Conservation (phyloP, 2,797 vertebrate species). For the Mormyrus proboscirostris region DNA sequence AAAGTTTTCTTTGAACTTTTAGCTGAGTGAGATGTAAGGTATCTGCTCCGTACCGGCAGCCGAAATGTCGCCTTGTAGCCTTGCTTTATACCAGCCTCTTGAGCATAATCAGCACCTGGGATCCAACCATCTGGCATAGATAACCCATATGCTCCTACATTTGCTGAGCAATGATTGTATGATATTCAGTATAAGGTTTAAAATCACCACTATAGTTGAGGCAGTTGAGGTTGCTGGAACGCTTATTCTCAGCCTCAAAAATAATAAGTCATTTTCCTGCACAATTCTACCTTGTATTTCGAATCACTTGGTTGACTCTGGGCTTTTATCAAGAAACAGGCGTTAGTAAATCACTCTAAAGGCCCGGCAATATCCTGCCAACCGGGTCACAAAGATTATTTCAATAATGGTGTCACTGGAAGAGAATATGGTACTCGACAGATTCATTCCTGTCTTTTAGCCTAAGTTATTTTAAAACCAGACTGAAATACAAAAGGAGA, state of each 20-base stretch:
- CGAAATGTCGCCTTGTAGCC: slow-evolving; percentile 20
- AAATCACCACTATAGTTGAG: neutral
- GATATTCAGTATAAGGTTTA: slow-evolving; percentile 24
- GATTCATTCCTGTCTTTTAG: slow-evolving; percentile 26
- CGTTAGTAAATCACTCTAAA: slow-evolving; percentile 11
- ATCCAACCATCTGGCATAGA: slow-evolving; percentile 23
- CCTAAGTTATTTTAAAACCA: slow-evolving; percentile 22
- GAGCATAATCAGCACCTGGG: slow-evolving; percentile 24
- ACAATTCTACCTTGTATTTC: slow-evolving; percentile 17
- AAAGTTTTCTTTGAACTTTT: neutral
- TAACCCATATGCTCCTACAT: slow-evolving; percentile 25
- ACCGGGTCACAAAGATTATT: slow-evolving; percentile 19
- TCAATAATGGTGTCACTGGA: slow-evolving; percentile 8
- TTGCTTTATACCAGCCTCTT: slow-evolving; percentile 22
- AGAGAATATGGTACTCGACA: slow-evolving; percentile 23
- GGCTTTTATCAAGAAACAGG: slow-evolving; percentile 19
- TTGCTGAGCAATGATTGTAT: slow-evolving; percentile 26
- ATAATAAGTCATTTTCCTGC: neutral
- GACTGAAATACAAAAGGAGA: neutral
- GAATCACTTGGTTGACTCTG: slow-evolving; percentile 7
- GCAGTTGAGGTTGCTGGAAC: neutral
- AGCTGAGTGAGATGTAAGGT: neutral
- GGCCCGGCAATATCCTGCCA: slow-evolving; percentile 16
- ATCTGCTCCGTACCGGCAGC: slow-evolving; percentile 1
- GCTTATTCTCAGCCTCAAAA: neutral